A percentile compares a stretch with the other conserved stretches of the same genome.
These are phyloP conservation scores for Aphidoletes aphidimyza DNA, from an alignment of 2,888 invertebrate genomes.

Conservation along the genomic window DNA sequence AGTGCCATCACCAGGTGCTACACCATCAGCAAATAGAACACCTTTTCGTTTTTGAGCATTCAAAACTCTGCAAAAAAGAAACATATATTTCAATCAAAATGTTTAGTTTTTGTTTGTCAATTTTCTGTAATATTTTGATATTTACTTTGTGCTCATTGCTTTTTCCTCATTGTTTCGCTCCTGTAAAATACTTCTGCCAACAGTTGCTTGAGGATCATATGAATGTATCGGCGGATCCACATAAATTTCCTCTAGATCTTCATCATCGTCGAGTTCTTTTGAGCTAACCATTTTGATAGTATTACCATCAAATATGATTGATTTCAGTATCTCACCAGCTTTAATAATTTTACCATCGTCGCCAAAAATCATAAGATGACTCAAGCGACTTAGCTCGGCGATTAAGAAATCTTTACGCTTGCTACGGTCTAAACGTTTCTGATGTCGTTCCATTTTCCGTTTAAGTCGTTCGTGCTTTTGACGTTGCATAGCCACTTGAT, in stretches of 20 bases:
- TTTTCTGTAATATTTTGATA: too few relatives aligned
- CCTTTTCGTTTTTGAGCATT: slow-evolving; percentile 56
- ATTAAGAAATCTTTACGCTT: slow-evolving; percentile 47
- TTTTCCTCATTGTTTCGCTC: not conserved
- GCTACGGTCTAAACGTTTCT: not conserved
- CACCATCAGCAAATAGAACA: slow-evolving; percentile 58
- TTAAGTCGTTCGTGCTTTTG: slow-evolving; percentile 48
- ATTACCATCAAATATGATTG: not conserved
- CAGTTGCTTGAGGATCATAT: slow-evolving; percentile 47
- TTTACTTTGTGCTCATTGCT: not conserved
- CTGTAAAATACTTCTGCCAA: slow-evolving; percentile 39
- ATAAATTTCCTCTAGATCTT: not conserved
- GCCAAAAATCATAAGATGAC: not conserved
- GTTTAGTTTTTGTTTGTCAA: too few relatives aligned
- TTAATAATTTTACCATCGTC: slow-evolving; percentile 18
- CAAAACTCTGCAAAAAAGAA: not conserved
- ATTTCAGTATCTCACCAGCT: slow-evolving; percentile 4
- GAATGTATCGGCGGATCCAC: not conserved
- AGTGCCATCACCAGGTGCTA: slow-evolving; percentile 57
- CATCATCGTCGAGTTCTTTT: not conserved
- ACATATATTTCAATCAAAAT: not conserved
- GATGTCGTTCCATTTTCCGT: slow-evolving; percentile 40
- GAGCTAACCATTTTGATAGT: not conserved
- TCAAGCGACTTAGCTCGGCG: not conserved
- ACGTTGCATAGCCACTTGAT: not conserved